Evolutionary conservation across 2,888 invertebrate species (phyloP), one percentile per base, ranked within the genome.

Genomic region (Ormyrus pomaceus): DNA sequence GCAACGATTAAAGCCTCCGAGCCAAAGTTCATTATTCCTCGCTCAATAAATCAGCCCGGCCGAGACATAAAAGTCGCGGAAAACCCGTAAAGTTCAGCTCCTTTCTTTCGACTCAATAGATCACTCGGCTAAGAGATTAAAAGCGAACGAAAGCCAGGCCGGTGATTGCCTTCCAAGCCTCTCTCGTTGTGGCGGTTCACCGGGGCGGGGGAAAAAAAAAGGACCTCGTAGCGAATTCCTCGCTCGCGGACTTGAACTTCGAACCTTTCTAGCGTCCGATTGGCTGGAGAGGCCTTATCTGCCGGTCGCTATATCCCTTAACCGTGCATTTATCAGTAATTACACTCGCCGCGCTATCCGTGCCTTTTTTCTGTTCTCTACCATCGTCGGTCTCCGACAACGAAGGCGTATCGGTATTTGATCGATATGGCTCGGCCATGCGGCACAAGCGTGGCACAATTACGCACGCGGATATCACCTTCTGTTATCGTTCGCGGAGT

Each of bases 201-300:
- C 19, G 19, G 19, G 19, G 19, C 19, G 19, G 19, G 19, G 19
- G 1, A 19, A 19, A 19, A 19, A 19, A 19, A 77, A 77, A 51
- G 61, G 48, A 46, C 64, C 64, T 56, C 45, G 11, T n/a, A 19
- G 34, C 19, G 68, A 74, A 73, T 79, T 73, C 62, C 58, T 45
- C n/a, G 51, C 53, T 50, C 59, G 48, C 65, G 65, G 10, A 61
- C 77, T 81, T 81, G 77, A 81, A 81, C 77, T 81, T 81, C 77
- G 74, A 81, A 81, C 81, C 80, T 74, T 81, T 81, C 74, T 74
- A 68, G 8, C 11, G 19, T 50, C 66, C 10, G 56, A 68, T 58
- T 34, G 69, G 11, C 53, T 45, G n/a, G 8, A 19, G 51, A 51
- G 53, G 9, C 51, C 72, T 73, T 80, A 76, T 80, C 76, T 59